Evolutionary conservation across 2,888 invertebrate species (phyloP), one percentile per base, ranked within the genome.

Genomic region (Ditula angustiorana): DNA sequence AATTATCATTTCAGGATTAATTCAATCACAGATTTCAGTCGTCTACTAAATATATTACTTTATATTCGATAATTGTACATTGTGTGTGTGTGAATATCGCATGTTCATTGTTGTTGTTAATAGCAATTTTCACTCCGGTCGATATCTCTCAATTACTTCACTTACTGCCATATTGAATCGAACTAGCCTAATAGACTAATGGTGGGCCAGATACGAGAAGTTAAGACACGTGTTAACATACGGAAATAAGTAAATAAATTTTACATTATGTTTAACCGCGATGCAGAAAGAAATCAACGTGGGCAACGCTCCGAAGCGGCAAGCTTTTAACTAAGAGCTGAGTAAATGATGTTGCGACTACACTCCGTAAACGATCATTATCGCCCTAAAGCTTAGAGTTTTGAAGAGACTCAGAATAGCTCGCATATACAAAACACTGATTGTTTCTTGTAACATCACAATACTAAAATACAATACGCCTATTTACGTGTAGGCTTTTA

Each of bases 261-360:
- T 35, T 30, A 37, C 44, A 49, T 63, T 44, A 57, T 57, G 44
- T 21, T 35, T 57, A 50, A 44, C 21, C 41, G 41, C 63, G 41
- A 21, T 46, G 44, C 63, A 58, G 49, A 63, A 63, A 63, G 57
- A 37, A 50, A 58, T 63, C 63, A 63, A 50, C 30, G 57, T n/a
- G 56, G 35, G 62, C 62, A 50, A 2, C 41, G 24, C 26, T 33
- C 63, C 57, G 57, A 24, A 58, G 50, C 63, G 50, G 19, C 35
- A 44, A 13, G 24, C 35, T 19, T 28, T 56, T 28, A 28, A 56
- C 57, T 33, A 35, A 52, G 50, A 41, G 41, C 41, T 41, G 19
- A 19, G 19, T 41, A 41, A 19, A 10, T 41, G 41, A 19, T 61
- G 61, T 55, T 46, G 26, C 5, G 21, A n/a, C 53, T 30, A 46